A percentile compares a stretch with the other conserved stretches of the same genome.
These are phyloP conservation scores for Caenorhabditis wallacei DNA, from an alignment of 2,888 invertebrate species.

Conservation along the genomic window DNA sequence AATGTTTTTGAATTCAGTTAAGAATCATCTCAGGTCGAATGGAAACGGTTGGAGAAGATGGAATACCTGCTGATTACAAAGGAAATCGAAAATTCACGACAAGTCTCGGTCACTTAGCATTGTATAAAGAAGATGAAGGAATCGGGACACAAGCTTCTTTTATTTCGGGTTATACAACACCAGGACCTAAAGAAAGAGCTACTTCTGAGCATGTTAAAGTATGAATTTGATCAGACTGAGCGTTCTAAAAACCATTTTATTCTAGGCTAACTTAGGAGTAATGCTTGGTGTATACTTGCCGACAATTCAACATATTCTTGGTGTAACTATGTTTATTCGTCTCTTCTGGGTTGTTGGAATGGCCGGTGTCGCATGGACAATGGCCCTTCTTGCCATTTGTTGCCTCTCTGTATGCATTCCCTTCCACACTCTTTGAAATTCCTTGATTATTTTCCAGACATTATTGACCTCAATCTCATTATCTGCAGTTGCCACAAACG, in stretches of 20 bases:
- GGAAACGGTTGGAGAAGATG: constrained; percentile 63
- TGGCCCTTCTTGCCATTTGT: constrained; percentile 92
- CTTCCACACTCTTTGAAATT: constrained; percentile 8
- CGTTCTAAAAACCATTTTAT: background rate
- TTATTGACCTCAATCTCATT: constrained; percentile 91
- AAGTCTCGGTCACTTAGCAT: constrained; percentile 80
- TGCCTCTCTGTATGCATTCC: constrained; percentile 84
- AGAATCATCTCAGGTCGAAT: constrained; percentile 59
- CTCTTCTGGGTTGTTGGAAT: constrained; percentile 92
- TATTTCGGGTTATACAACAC: constrained; percentile 81
- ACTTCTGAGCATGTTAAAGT: constrained; percentile 80
- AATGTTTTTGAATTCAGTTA: too few relatives aligned
- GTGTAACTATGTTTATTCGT: constrained; percentile 98
- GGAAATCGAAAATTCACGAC: constrained; percentile 70
- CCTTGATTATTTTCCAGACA: constrained; percentile 83
- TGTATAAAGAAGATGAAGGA: constrained; percentile 78
- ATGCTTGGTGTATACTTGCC: constrained; percentile 98
- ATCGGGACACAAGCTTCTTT: constrained; percentile 75
- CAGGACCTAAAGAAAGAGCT: constrained; percentile 81
- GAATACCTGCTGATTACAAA: constrained; percentile 48
- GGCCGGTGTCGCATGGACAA: constrained; percentile 85
- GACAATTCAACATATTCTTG: constrained; percentile 99
- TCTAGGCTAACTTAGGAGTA: constrained; percentile 94
- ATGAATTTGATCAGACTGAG: background rate
- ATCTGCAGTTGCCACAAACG: constrained; percentile 99